Evolutionary conservation across 2,888 invertebrate species (phyloP).

Genomic region (Xestia ashworthii): DNA sequence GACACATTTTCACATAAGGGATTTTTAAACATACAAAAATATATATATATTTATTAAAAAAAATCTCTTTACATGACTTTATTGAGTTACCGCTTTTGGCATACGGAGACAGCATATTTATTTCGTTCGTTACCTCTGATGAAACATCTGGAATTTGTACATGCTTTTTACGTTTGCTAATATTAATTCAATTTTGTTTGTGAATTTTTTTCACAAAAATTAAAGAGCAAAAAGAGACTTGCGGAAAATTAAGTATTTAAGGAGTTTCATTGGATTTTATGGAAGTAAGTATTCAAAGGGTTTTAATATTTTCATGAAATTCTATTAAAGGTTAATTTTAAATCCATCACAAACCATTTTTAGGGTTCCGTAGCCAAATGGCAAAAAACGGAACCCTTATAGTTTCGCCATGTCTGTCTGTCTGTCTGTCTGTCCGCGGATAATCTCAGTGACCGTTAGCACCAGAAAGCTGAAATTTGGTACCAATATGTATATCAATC

Average conservation of each 20-base stretch:
- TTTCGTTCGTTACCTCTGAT: conserved; percentile 2
- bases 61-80: not conserved
- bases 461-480: too few relatives aligned
- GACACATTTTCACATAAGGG: not conserved
- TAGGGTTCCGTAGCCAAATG: too few relatives aligned
- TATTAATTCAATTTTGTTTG: not conserved
- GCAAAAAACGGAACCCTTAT: too few relatives aligned
- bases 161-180: conserved; percentile 20
- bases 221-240: not conserved
- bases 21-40: not conserved
- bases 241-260: not conserved
- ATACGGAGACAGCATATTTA: not conserved
- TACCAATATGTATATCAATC: too few relatives aligned
- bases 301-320: too few relatives aligned
- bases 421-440: too few relatives aligned
- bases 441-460: too few relatives aligned
- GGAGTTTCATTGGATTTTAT: too few relatives aligned
- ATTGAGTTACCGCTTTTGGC: not conserved
- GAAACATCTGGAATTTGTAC: not conserved
- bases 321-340: too few relatives aligned
- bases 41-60: not conserved
- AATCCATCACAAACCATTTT: too few relatives aligned
- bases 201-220: not conserved
- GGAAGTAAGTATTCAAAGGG: too few relatives aligned
- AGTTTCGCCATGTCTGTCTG: too few relatives aligned